Base-by-base conservation (phyloP, 2,888 invertebrate species). In the Lobophora halterata region DNA sequence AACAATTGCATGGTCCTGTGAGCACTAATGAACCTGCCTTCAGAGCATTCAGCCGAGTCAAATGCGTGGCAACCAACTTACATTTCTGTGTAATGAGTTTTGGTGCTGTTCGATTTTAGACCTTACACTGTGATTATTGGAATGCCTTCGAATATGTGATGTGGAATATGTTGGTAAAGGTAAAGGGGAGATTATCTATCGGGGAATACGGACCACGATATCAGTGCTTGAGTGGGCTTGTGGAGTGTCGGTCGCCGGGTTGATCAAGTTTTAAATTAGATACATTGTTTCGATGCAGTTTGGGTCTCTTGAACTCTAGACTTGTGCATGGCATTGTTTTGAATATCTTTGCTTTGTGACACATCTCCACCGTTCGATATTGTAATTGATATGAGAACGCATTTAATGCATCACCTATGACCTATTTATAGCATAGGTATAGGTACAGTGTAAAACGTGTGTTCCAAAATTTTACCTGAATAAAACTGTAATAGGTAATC, bases 1-100 rank as follows among this genome's bases (percentile, higher is more conserved):
- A 67, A 67, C 63, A 63, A 61, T 65, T 62, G 61, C 62, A 68
- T 61, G 65, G 62, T 65, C 61, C 61, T 56, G 55, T 54, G 65
- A 69, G 56, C 70, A 64, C 67, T 77, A 78, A 78, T 76, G 75
- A 76, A 76, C 67, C 67, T 63, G 65, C 66, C 65, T 70, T 67
- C 62, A 64, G 55, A 68, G 60, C 60, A 59, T 65, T 64, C 60
- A 55, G 44, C 53, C 51, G 57, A 45, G 52, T 62, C 42, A 61
- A 65, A 65, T 60, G 51, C 49, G 54, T 56, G 46, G 36, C 39
- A 48, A 54, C 52, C 46, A 45, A 46, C 29, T 47, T 58, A 56
- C 47, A 52, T 62, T 61, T 61, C 46, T 59, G 44, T 35, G 37
- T 46, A 53, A 65, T 55, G 44, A 62, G 42, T 44, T 46, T 40